These are phyloP conservation scores for Leptinotarsa juncta DNA, from an alignment of 2,888 invertebrate genomes.

Conservation along the genomic window DNA sequence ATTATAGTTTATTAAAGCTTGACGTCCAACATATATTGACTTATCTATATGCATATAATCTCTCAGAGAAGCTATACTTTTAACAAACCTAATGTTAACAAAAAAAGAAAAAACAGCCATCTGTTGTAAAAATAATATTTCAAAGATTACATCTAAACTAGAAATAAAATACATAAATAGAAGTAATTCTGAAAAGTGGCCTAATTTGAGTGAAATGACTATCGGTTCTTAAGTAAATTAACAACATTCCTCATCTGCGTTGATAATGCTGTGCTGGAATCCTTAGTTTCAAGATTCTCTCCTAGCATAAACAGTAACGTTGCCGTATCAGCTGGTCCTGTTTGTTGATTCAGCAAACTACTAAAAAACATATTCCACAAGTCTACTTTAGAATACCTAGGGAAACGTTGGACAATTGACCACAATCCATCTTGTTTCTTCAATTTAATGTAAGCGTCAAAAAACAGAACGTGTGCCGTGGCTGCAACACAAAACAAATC, in stretches of 20 bases:
- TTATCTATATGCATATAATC: conserved; percentile 31
- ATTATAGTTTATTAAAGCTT: conserved; percentile 21
- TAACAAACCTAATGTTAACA: conserved; percentile 44
- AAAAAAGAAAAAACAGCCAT: conserved; percentile 42
- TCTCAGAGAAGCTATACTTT: conserved; percentile 35
- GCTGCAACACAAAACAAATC: conserved; percentile 92
- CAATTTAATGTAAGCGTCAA: conserved; percentile 88
- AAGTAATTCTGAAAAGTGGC: conserved; percentile 32
- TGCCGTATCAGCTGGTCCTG: conserved; percentile 58
- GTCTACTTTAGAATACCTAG: conserved; percentile 71
- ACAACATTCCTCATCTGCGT: conserved; percentile 57
- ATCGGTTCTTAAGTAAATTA: conserved; percentile 62
- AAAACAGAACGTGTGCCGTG: conserved; percentile 86
- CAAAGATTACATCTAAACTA: conserved; percentile 41
- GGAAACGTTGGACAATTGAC: conserved; percentile 60
- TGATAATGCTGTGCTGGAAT: conserved; percentile 45
- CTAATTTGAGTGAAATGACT: conserved; percentile 45
- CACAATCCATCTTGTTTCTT: conserved; percentile 60
- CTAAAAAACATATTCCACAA: conserved; percentile 87
- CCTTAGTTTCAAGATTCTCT: conserved; percentile 54
- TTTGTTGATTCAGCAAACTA: conserved; percentile 76
- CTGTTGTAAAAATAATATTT: conserved; percentile 46
- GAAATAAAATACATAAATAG: conserved; percentile 43
- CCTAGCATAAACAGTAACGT: conserved; percentile 53
- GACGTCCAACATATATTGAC: conserved; percentile 39